Percentiles rank a stretch among this genome's conserved stretches.
Evolutionary conservation across 2,113 vertebrate genomes (phyloP).

Genomic region (Hippocampus guttulatus): DNA sequence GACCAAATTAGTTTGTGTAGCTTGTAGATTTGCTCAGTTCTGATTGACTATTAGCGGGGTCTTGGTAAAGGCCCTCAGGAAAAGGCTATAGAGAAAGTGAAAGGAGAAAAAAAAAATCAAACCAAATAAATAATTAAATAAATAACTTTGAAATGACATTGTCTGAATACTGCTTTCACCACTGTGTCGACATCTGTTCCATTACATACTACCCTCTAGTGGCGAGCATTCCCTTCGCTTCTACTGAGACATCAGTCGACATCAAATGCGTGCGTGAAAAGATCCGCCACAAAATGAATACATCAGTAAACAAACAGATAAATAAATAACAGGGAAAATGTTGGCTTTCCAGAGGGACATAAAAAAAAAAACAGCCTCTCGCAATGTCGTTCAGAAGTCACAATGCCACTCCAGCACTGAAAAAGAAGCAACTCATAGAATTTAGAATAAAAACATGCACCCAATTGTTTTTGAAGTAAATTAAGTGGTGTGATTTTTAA

Average conservation of each 20-base stretch:
- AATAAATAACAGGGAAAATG: not conserved
- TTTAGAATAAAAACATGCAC: too few relatives aligned
- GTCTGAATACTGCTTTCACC: conserved; percentile 12
- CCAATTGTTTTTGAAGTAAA: too few relatives aligned
- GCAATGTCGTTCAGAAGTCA: not conserved
- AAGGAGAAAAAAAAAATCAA: not conserved
- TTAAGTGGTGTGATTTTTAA: too few relatives aligned
- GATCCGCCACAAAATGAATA: not conserved
- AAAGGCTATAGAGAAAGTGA: not conserved
- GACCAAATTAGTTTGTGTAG: not conserved
- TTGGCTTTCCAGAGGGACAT: conserved; percentile 8
- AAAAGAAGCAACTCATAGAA: not conserved
- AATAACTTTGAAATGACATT: conserved; percentile 1
- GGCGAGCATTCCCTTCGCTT: conserved; percentile 34
- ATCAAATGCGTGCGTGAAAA: not conserved
- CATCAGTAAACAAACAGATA: too few relatives aligned
- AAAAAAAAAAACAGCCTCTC: not conserved
- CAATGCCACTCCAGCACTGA: conserved; percentile 12
- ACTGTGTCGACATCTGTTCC: conserved; percentile 29
- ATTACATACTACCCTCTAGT: conserved; percentile 72
- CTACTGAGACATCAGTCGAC: conserved; percentile 19
- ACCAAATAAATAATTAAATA: too few relatives aligned
- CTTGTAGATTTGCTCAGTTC: not conserved
- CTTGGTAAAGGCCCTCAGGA: not conserved
- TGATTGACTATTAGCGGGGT: not conserved